These are phyloP conservation scores for Cryptus viduatorius DNA, from an alignment of 2,888 invertebrate species.

Conservation along the genomic window DNA sequence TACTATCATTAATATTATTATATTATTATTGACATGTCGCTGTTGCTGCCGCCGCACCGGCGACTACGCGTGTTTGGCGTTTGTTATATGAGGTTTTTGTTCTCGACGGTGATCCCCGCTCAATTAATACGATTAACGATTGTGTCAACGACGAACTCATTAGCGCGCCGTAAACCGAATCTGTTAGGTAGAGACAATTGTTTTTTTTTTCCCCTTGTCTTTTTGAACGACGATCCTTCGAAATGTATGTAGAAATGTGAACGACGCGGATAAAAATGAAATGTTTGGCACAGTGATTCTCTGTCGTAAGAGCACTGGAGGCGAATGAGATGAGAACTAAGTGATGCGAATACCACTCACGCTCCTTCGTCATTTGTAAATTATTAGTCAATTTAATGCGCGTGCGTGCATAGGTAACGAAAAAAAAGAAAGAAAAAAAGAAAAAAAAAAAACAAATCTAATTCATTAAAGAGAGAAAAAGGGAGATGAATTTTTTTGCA, in stretches of 20 bases:
- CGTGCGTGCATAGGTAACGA: conserved; percentile 12
- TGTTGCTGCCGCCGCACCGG: conserved; percentile 35
- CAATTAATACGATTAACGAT: conserved; percentile 57
- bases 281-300: conserved; percentile 57
- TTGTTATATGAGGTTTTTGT: conserved; percentile 50
- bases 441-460: conserved; percentile 7
- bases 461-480: conserved; percentile 26
- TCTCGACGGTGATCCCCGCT: conserved; percentile 55
- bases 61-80: conserved; percentile 42
- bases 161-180: not conserved
- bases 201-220: conserved; percentile 19
- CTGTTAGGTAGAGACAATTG: conserved; percentile 20
- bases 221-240: conserved; percentile 22
- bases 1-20: conserved; percentile 55
- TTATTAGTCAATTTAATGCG: conserved; percentile 51
- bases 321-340: not conserved
- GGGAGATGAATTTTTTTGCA: conserved; percentile 27
- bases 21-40: conserved; percentile 54
- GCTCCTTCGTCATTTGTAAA: conserved; percentile 13
- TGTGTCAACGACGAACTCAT: conserved; percentile 19
- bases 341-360: not conserved
- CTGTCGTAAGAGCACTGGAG: conserved; percentile 19
- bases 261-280: conserved; percentile 32
- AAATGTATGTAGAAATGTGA: not conserved
- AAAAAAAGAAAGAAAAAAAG: not conserved